Base-by-base conservation (phyloP, 2,888 invertebrate genomes). In the Osmoderma eremita region DNA sequence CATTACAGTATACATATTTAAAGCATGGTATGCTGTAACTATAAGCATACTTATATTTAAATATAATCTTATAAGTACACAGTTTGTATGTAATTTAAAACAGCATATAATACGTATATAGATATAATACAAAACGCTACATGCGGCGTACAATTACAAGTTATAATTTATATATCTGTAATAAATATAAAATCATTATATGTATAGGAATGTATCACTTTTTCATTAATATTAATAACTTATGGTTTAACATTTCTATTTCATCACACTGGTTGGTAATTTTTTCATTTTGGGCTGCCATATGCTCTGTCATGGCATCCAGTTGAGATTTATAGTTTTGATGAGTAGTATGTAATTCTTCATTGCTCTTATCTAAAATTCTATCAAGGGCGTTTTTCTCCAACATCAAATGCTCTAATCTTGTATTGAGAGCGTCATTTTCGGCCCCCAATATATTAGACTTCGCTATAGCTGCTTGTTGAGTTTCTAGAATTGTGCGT, bases 251-350 rank as follows among this genome's bases (percentile, higher is more conserved):
- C 70, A 86, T 86, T 74, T 92, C 89, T 73, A 94, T 91, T 79
- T 91, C 88, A 82, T 94, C 94, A 78, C 91, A 90, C 78, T 94
- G 93, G 63, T 83, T 82, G 18, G 95, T 89, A 54, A 97, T 87
- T 83, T 94, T 95, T 74, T 96, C 96, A 82, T 91, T 91, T 85
- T 92, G 88, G 61, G 88, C 87, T 15, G 91, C 91, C 75, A 92
- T 83, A 81, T 92, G 91, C 75, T 92, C 91, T 72, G 90, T 91
- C 88, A 92, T 90, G 67, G 89, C 89, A 75, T 89, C 89, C 63
- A 92, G 82, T 78, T 92, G 92, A 36, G 85, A 82, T 79, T 90
- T 90, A 78, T 91, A 91, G 80, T 90, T 91, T 65, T 80, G 77
- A 70, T 76, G 86, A 1, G 88, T 88, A n/a, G 86, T 87, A 70